Percentiles rank a stretch among this genome's conserved stretches.
phyloP scores from a whole-genome alignment of 1,140 invertebrate species.

The Bombus ignitus region DNA sequence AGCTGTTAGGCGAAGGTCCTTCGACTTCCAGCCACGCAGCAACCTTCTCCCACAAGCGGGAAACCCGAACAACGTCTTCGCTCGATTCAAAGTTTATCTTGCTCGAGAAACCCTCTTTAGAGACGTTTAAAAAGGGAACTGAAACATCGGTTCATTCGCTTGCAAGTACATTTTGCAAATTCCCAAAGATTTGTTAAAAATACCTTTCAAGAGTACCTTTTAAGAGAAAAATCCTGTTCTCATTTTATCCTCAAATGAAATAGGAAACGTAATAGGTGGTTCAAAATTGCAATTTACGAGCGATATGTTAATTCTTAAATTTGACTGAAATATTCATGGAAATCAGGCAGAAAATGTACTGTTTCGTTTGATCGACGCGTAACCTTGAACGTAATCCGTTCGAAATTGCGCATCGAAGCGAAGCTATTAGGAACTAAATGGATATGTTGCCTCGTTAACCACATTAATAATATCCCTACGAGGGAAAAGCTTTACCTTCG shows the following conservation, averaged over 20 bases:
- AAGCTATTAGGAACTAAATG: constrained; percentile 34
- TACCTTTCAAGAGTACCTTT: too few species aligned
- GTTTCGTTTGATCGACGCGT: not conserved
- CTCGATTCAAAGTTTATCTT: not conserved
- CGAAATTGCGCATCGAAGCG: not conserved
- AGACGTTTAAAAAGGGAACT: too few species aligned
- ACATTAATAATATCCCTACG: constrained; percentile 7
- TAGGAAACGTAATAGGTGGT: too few species aligned
- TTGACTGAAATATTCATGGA: not conserved
- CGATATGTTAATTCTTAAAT: too few species aligned
- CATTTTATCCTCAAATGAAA: too few species aligned
- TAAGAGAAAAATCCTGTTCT: too few species aligned
- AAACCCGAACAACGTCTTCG: not conserved
- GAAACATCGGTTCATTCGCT: too few species aligned
- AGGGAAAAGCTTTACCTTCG: constrained; percentile 1
- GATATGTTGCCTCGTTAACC: constrained; percentile 16
- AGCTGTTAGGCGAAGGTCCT: constrained; percentile 27
- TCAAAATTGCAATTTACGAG: too few species aligned
- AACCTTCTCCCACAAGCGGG: not conserved
- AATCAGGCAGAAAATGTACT: not conserved
- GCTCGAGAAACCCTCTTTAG: not conserved
- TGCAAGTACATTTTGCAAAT: too few species aligned
- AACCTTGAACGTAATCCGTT: constrained; percentile 31
- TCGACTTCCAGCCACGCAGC: not conserved
- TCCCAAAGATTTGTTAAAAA: too few species aligned